These are phyloP conservation scores for Calephelis nemesis DNA, from an alignment of 1,140 invertebrate genomes.

Conservation along the genomic window DNA sequence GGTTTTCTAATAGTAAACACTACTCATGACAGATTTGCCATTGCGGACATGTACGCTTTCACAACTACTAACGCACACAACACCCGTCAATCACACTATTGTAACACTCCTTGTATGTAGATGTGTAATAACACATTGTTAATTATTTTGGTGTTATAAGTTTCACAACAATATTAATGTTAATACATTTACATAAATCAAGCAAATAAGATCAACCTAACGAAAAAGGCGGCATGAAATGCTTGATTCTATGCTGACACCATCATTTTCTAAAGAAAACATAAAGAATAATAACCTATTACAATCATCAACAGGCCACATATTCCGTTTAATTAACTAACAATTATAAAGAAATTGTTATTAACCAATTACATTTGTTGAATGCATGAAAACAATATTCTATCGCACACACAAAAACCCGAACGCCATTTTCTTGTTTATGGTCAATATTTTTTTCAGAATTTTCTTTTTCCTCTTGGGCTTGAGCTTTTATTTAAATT, in stretches of 20 bases:
- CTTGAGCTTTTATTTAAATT: background rate
- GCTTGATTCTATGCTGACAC: slow-evolving; percentile 63
- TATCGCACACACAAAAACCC: slow-evolving; percentile 77
- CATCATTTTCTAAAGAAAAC: slow-evolving; percentile 51
- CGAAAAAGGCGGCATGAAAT: slow-evolving; percentile 71
- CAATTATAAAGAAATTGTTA: slow-evolving; percentile 23
- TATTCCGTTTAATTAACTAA: slow-evolving; percentile 28
- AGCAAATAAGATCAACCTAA: slow-evolving; percentile 48
- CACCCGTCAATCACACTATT: slow-evolving; percentile 55
- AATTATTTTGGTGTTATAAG: slow-evolving; percentile 13
- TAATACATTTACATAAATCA: background rate
- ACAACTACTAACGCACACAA: slow-evolving; percentile 69
- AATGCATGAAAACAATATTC: slow-evolving; percentile 71
- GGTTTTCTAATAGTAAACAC: slow-evolving; percentile 68
- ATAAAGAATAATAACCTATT: slow-evolving; percentile 22
- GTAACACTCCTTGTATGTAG: slow-evolving; percentile 30
- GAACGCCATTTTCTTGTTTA: slow-evolving; percentile 80
- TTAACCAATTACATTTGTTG: slow-evolving; percentile 37
- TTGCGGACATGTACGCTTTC: slow-evolving; percentile 68
- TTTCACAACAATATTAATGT: slow-evolving; percentile 14
- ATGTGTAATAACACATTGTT: slow-evolving; percentile 16
- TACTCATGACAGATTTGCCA: slow-evolving; percentile 73
- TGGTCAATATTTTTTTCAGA: slow-evolving; percentile 56
- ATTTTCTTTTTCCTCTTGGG: slow-evolving; percentile 6
- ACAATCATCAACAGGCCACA: slow-evolving; percentile 30